A percentile compares a stretch with the other conserved stretches of the same genome.
phyloP scores from a whole-genome alignment of 1,140 invertebrate species.

The Yoshiicerus persimilis region DNA sequence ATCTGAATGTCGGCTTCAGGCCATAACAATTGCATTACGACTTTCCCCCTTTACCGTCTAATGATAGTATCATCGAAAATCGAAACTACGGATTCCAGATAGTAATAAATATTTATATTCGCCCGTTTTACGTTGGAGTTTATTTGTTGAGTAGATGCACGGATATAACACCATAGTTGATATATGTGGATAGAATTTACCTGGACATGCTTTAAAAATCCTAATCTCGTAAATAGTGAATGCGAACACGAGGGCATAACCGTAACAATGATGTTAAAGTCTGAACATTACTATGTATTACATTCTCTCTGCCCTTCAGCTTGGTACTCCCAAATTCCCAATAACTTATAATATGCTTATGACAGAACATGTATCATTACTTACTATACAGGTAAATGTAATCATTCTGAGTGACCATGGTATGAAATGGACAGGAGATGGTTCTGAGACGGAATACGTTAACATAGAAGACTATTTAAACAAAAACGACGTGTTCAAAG shows the following conservation, averaged over 20 bases:
- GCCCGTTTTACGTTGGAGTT: too few relatives aligned
- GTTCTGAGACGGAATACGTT: slow-evolving; percentile 46
- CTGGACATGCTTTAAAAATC: not conserved
- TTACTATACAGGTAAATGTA: slow-evolving; percentile 53
- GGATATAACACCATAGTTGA: too few relatives aligned
- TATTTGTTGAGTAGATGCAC: too few relatives aligned
- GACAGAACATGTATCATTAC: not conserved
- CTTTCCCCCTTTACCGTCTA: too few relatives aligned
- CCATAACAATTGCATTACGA: too few relatives aligned
- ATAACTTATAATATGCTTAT: not conserved
- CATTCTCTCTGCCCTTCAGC: not conserved
- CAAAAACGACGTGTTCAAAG: slow-evolving; percentile 48
- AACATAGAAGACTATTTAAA: slow-evolving; percentile 51
- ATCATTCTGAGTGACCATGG: slow-evolving; percentile 58
- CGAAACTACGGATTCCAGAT: too few relatives aligned
- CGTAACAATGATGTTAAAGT: not conserved
- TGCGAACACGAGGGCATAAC: not conserved
- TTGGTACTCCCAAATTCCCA: not conserved
- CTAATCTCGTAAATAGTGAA: not conserved
- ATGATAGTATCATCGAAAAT: too few relatives aligned
- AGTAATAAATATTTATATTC: too few relatives aligned
- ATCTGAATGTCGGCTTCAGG: too few relatives aligned
- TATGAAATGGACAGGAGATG: slow-evolving; percentile 52
- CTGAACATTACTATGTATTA: not conserved
- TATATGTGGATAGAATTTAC: too few relatives aligned